phyloP scores from a whole-genome alignment of 64 coral and sea anemone genomes.

The Montipora foliosa region DNA sequence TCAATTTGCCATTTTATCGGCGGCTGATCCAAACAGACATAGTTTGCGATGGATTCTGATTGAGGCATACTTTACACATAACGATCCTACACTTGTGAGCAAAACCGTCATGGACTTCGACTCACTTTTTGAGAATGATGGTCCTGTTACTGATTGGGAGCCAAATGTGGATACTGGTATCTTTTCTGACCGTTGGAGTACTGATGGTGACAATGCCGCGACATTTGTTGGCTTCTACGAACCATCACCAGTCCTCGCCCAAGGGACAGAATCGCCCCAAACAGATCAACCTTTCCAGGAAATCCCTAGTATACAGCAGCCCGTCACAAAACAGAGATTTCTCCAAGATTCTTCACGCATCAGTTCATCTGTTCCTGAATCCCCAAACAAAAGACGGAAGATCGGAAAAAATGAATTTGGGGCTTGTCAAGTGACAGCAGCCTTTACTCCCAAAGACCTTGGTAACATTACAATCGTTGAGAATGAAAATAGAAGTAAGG shows the following conservation, averaged over 20 bases:
- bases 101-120: not conserved
- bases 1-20: slow-evolving; percentile 23
- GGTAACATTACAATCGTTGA: not conserved
- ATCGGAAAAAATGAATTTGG: not conserved
- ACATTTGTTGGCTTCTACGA: not conserved
- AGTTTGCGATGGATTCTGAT: slow-evolving; percentile 47
- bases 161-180: no score
- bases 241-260: not conserved
- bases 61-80: slow-evolving; percentile 25
- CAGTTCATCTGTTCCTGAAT: no score
- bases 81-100: not conserved
- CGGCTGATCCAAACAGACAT: slow-evolving; percentile 44
- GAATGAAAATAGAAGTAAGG: slow-evolving; percentile 13
- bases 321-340: no score
- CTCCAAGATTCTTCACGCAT: not conserved
- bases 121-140: no score
- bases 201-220: not conserved
- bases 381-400: slow-evolving; percentile 3
- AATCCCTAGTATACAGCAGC: not conserved
- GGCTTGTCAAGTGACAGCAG: no score
- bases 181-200: no score
- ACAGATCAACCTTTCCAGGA: not conserved
- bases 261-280: not conserved
- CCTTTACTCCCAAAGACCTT: not conserved
- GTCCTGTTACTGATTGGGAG: no score